Evolutionary conservation across 2,888 invertebrate genomes (phyloP), one percentile per base, ranked within the genome.

Genomic region (Acronicta aceris): DNA sequence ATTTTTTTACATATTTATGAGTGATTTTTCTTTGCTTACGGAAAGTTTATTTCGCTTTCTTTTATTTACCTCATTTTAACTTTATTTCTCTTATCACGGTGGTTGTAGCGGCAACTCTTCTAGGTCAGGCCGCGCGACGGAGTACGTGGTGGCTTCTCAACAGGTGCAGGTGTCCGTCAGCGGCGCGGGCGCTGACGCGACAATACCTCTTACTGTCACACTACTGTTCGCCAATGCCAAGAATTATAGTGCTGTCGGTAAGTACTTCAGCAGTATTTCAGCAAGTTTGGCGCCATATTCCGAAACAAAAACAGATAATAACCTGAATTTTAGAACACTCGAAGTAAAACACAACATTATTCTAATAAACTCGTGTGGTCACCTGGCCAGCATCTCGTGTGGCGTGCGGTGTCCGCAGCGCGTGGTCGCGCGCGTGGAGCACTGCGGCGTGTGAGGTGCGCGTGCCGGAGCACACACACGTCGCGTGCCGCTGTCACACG

Each of bases 121-220:
- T 83, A 97, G 96, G 83, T 96, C 95, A 77, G 96, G 96, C 0
- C 95, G 95, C 15, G 96, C 96, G 82, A 89, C 96, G 79, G 96
- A 96, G 84, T 96, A 96, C 87, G 95, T 95, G 77, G 91, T 96
- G 54, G 95, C 96, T 59, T 97, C 97, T 0, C 95, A 95, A 64
- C 94, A 94, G 71, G 80, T 89, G 33, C 94, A 94, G 72, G 82
- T 91, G 54, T 85, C 85, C 4, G 86, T 86, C 5, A 82, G 79
- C 30, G 89, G 89, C 27, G 75, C 76, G 13, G 84, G 83, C 10
- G 90, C 85, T 53, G 95, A 89, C 79, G 84, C 75, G 81, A 87
- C 82, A 78, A 91, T 89, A 76, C 92, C 82, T 42, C 90, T 89
- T 55, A 85, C 87, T 0, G 89, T 91, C 48, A 91, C 90, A 5